A percentile compares a stretch with the other conserved stretches of the same genome.
phyloP scores from a whole-genome alignment of 1,140 invertebrate species.

The Penaeus chinensis region DNA sequence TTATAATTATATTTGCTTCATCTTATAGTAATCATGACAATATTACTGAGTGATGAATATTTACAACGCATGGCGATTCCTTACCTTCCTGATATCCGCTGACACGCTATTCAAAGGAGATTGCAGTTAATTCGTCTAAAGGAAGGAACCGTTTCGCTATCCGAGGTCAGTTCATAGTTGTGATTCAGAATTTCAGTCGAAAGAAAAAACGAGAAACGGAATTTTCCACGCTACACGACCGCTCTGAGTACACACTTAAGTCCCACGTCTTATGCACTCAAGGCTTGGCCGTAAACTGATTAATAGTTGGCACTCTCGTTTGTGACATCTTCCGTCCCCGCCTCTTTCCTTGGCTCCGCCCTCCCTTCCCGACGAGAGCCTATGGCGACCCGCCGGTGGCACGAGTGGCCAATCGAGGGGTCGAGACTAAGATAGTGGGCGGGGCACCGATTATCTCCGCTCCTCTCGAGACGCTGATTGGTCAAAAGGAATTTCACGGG shows the following conservation, averaged over 20 bases:
- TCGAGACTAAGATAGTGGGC: slow-evolving; percentile 10
- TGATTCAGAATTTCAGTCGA: too few species aligned
- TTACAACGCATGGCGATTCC: too few species aligned
- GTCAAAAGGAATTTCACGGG: not conserved
- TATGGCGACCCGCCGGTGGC: not conserved
- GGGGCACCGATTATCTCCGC: not conserved
- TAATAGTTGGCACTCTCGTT: slow-evolving; percentile 44
- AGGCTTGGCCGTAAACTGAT: slow-evolving; percentile 46
- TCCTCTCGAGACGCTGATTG: not conserved
- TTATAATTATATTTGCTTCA: too few species aligned
- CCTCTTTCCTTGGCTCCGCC: slow-evolving; percentile 24
- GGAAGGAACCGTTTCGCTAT: too few species aligned
- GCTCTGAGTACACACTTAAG: slow-evolving; percentile 3
- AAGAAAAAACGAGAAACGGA: too few species aligned
- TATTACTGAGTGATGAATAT: too few species aligned
- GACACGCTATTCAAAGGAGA: too few species aligned
- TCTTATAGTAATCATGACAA: too few species aligned
- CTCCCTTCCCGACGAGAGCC: not conserved
- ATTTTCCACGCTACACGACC: not conserved
- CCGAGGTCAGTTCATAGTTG: too few species aligned
- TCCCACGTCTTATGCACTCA: slow-evolving; percentile 41
- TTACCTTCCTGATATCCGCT: too few species aligned
- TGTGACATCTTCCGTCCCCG: slow-evolving; percentile 20
- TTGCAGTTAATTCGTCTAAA: too few species aligned
- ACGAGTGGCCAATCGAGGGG: slow-evolving; percentile 32